Evolutionary conservation across 2,113 vertebrate genomes (phyloP).

Genomic region (Miniopterus natalensis): DNA sequence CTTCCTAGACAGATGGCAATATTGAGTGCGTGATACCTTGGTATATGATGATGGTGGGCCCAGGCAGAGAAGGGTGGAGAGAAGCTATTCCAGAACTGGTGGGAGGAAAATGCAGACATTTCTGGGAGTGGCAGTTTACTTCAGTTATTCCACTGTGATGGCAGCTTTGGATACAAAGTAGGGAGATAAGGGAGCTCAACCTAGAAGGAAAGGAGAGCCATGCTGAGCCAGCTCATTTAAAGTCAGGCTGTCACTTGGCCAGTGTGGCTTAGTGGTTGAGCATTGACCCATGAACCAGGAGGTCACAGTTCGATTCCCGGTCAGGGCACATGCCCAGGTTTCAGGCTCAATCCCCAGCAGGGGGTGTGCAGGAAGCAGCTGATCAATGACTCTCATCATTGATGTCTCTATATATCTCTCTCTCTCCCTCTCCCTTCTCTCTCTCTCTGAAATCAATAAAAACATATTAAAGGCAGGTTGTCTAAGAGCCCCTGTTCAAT

Average conservation of each 20-base stretch:
- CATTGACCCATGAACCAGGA: too few species aligned
- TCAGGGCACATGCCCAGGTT: too few species aligned
- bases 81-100: background rate
- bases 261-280: too few species aligned
- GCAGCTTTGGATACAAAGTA: background rate
- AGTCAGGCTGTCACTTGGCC: background rate
- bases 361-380: too few species aligned
- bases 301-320: too few species aligned
- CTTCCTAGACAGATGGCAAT: background rate
- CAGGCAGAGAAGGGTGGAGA: background rate
- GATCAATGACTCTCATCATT: too few species aligned
- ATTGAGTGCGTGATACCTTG: too few species aligned
- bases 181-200: background rate
- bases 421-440: too few species aligned
- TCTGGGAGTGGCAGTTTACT: background rate
- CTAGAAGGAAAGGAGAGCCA: background rate
- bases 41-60: too few species aligned
- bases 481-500: background rate
- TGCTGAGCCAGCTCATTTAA: background rate
- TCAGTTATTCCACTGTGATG: background rate
- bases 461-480: background rate
- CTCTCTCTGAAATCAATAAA: too few species aligned
- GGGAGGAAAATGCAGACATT: background rate
- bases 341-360: too few species aligned
- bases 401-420: too few species aligned